phyloP scores from a whole-genome alignment of 2,888 invertebrate genomes.

The Nematopogon swammerdamellus region DNA sequence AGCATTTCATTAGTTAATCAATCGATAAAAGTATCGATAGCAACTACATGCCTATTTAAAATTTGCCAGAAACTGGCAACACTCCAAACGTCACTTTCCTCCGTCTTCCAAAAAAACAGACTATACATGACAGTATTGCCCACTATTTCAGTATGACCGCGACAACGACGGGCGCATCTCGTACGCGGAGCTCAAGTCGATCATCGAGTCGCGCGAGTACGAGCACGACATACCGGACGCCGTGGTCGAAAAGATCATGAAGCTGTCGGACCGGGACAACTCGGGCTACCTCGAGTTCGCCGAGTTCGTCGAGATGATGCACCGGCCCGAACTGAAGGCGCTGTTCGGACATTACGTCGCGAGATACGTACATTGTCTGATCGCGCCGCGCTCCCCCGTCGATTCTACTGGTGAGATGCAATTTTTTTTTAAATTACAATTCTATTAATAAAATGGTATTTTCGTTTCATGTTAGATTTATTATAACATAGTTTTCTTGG shows the following conservation, averaged over 20 bases:
- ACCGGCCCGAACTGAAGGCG: conserved; percentile 57
- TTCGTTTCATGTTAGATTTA: too few species aligned
- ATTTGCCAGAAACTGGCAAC: too few species aligned
- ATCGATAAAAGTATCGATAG: too few species aligned
- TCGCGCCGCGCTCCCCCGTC: conserved; percentile 50
- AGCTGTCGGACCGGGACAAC: conserved; percentile 58
- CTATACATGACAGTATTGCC: neutral
- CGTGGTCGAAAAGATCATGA: conserved; percentile 65
- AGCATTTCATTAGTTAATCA: too few species aligned
- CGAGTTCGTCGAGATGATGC: conserved; percentile 72
- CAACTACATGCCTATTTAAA: too few species aligned
- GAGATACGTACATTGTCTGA: conserved; percentile 56
- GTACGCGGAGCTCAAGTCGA: conserved; percentile 60
- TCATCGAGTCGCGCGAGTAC: conserved; percentile 59
- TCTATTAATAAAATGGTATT: too few species aligned
- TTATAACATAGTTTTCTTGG: too few species aligned
- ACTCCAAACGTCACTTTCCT: too few species aligned
- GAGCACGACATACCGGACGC: conserved; percentile 67
- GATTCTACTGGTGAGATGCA: conserved; percentile 40
- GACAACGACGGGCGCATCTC: conserved; percentile 70
- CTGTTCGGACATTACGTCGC: conserved; percentile 64
- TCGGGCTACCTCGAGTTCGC: conserved; percentile 67
- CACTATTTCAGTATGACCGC: conserved; percentile 66
- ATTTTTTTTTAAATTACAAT: neutral
- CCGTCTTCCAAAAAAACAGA: too few species aligned